Percentiles rank a stretch among this genome's conserved stretches.
Evolutionary conservation across 2,888 invertebrate species (phyloP).

Genomic region (Coleophora deauratella): DNA sequence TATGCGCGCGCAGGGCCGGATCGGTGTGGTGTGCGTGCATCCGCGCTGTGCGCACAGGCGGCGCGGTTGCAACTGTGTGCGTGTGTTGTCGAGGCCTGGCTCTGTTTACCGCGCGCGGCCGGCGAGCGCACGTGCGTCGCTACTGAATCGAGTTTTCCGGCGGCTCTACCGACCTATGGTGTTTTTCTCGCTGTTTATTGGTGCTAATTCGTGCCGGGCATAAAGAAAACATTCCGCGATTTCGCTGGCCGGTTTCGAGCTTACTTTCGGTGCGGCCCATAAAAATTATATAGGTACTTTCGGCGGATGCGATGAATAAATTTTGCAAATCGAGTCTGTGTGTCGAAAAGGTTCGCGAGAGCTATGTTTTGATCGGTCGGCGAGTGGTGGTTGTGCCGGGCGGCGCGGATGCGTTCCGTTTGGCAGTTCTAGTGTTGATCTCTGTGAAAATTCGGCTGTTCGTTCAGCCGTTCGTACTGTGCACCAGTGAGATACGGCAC

Average conservation of each 20-base stretch:
- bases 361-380: slow-evolving; percentile 66
- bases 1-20: slow-evolving; percentile 48
- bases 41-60: slow-evolving; percentile 27
- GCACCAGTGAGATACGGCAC: slow-evolving; percentile 17
- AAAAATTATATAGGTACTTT: slow-evolving; percentile 59
- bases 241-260: slow-evolving; percentile 30
- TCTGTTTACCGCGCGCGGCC: slow-evolving; percentile 74
- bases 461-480: slow-evolving; percentile 24
- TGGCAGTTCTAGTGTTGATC: slow-evolving; percentile 37
- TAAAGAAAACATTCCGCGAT: slow-evolving; percentile 39
- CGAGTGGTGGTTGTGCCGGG: slow-evolving; percentile 61
- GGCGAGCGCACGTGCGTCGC: slow-evolving; percentile 77
- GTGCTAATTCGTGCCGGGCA: slow-evolving; percentile 54
- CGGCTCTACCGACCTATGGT: slow-evolving; percentile 51
- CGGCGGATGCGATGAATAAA: slow-evolving; percentile 73
- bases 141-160: slow-evolving; percentile 56
- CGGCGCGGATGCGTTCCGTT: slow-evolving; percentile 47
- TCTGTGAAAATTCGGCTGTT: slow-evolving; percentile 44
- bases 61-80: slow-evolving; percentile 35
- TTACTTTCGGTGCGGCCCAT: slow-evolving; percentile 55
- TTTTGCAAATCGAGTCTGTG: slow-evolving; percentile 70
- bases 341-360: slow-evolving; percentile 67
- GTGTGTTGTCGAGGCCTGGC: slow-evolving; percentile 59
- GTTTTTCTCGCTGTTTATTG: slow-evolving; percentile 55
- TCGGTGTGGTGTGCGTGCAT: slow-evolving; percentile 27